Conservation (phyloP, 1,140 invertebrate genomes). For the Bombus breviceps region DNA sequence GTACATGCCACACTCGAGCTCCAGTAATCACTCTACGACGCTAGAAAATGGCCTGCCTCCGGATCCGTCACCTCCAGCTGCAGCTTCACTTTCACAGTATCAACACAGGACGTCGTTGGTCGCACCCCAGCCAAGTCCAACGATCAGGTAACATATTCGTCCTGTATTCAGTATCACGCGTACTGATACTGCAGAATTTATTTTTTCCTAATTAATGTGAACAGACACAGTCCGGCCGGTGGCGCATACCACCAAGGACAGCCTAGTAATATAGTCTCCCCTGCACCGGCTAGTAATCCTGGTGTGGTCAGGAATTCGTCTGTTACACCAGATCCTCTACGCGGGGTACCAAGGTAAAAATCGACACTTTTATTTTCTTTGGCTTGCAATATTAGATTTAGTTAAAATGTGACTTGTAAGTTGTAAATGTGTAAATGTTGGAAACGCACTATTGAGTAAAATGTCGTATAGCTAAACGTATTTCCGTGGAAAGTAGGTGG, state of each 20-base stretch:
- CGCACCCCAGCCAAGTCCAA: slow-evolving; percentile 82
- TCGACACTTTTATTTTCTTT: too few species aligned
- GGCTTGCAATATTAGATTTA: neutral
- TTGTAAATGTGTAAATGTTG: too few species aligned
- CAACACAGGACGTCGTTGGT: slow-evolving; percentile 80
- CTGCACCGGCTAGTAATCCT: slow-evolving; percentile 76
- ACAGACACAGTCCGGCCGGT: slow-evolving; percentile 79
- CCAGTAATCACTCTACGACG: slow-evolving; percentile 73
- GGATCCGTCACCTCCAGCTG: slow-evolving; percentile 79
- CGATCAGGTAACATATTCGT: slow-evolving; percentile 79
- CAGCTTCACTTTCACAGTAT: slow-evolving; percentile 76
- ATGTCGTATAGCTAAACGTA: neutral
- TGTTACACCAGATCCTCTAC: slow-evolving; percentile 79
- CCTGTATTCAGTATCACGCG: neutral
- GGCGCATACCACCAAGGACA: slow-evolving; percentile 79
- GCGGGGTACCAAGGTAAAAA: slow-evolving; percentile 78
- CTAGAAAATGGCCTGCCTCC: slow-evolving; percentile 83
- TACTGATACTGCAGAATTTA: slow-evolving; percentile 17
- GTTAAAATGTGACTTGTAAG: neutral
- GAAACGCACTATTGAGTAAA: neutral
- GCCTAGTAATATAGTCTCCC: slow-evolving; percentile 78
- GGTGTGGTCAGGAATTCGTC: slow-evolving; percentile 81
- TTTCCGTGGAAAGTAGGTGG: neutral
- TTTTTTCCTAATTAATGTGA: neutral
- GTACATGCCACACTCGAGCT: slow-evolving; percentile 78